Percentiles rank a stretch among this genome's conserved stretches.
Conservation (phyloP, 2,888 invertebrate species). For the Agriotes lineatus region DNA sequence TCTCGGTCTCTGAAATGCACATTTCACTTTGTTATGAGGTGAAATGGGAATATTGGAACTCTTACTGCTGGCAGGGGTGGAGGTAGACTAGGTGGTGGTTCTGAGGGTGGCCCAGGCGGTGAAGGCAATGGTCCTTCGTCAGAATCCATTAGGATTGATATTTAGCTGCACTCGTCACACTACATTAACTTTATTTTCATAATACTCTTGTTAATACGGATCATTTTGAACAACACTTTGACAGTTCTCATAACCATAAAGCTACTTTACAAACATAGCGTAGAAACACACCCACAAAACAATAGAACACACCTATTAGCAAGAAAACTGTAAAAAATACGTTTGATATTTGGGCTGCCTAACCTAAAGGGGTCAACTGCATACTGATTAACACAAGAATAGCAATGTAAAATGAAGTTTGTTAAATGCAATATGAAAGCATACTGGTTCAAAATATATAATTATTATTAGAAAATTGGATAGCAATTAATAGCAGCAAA, state of each 20-base stretch:
- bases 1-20: slow-evolving; percentile 47
- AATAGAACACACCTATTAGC: too few species aligned
- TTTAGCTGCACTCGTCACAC: neutral
- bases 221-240: neutral
- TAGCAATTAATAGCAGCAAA: too few species aligned
- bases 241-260: neutral
- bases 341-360: too few species aligned
- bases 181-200: neutral
- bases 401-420: too few species aligned
- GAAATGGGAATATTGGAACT: neutral
- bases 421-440: too few species aligned
- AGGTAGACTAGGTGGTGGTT: slow-evolving; percentile 57
- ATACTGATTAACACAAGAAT: too few species aligned
- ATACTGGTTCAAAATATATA: too few species aligned
- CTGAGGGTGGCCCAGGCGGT: slow-evolving; percentile 56
- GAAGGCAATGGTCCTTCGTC: slow-evolving; percentile 38
- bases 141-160: slow-evolving; percentile 37
- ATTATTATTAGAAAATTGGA: too few species aligned
- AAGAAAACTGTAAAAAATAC: too few species aligned
- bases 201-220: neutral
- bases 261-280: neutral
- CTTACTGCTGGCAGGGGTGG: slow-evolving; percentile 59
- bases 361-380: too few species aligned
- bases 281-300: neutral
- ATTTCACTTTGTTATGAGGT: neutral